Conservation (phyloP, 2,888 invertebrate genomes). For the Drosophila yooni region DNA sequence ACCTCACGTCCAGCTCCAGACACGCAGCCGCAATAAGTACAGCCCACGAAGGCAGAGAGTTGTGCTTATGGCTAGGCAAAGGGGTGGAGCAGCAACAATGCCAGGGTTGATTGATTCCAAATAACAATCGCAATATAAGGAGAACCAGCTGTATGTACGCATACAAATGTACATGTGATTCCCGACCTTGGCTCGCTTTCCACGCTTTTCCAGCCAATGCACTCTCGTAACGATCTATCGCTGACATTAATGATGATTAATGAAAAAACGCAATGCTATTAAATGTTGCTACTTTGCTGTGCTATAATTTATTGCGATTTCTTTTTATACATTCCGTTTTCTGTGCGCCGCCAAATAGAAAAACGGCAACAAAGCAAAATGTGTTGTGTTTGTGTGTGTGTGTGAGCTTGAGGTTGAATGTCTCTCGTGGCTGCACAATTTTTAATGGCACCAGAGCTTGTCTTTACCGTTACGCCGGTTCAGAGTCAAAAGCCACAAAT, state of each 20-base stretch:
- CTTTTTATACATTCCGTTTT: constrained; percentile 43
- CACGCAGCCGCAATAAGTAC: constrained; percentile 45
- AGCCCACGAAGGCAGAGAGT: constrained; percentile 9
- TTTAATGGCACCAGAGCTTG: constrained; percentile 58
- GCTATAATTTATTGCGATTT: constrained; percentile 71
- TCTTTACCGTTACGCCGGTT: constrained; percentile 59
- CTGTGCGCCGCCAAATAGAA: constrained; percentile 49
- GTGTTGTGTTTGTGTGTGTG: constrained; percentile 2
- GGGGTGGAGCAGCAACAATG: constrained; percentile 6
- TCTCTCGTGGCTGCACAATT: constrained; percentile 49
- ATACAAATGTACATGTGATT: not conserved
- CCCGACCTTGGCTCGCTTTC: constrained; percentile 75
- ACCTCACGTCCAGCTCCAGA: constrained; percentile 68
- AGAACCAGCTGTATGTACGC: not conserved
- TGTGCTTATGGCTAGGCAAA: constrained; percentile 4
- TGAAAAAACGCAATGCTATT: constrained; percentile 65
- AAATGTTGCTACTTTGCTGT: constrained; percentile 51
- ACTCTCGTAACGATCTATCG: constrained; percentile 36
- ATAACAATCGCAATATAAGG: constrained; percentile 12
- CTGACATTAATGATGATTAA: constrained; percentile 80
- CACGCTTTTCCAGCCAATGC: constrained; percentile 79
- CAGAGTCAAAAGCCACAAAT: constrained; percentile 51
- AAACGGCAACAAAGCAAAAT: constrained; percentile 36
- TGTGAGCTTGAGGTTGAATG: constrained; percentile 3
- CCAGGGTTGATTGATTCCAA: constrained; percentile 73